Evolutionary conservation across 2,113 vertebrate species (phyloP).

Genomic region (Brienomyrus brachyistius): DNA sequence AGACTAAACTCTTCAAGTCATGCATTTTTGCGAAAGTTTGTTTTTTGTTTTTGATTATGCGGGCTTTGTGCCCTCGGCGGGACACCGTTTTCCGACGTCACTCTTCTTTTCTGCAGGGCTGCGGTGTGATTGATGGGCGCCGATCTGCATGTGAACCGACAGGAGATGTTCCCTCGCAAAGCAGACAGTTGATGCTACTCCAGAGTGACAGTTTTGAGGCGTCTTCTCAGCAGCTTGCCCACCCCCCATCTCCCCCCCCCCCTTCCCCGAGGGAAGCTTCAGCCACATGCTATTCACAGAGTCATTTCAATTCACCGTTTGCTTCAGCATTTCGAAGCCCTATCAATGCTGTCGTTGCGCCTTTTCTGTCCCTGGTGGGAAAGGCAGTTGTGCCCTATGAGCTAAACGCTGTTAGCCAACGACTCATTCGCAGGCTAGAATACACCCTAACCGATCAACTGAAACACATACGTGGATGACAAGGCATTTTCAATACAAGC

Average conservation of each 20-base stretch:
- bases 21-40: not conserved
- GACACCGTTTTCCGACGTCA: not conserved
- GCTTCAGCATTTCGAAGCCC: constrained; percentile 8
- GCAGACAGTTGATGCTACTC: constrained; percentile 37
- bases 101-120: not conserved
- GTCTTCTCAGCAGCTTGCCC: constrained; percentile 41
- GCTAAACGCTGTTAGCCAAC: not conserved
- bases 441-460: not conserved
- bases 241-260: constrained; percentile 23
- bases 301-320: constrained; percentile 26
- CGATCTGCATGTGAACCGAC: constrained; percentile 45
- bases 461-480: not conserved
- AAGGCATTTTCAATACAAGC: not conserved
- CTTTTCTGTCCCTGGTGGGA: not conserved
- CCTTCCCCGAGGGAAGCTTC: constrained; percentile 23
- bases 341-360: not conserved
- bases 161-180: constrained; percentile 31
- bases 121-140: constrained; percentile 47
- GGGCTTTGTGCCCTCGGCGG: not conserved
- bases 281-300: constrained; percentile 32
- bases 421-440: not conserved
- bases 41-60: not conserved
- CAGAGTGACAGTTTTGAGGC: constrained; percentile 45
- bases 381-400: not conserved
- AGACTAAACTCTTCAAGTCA: not conserved